Conservation (phyloP, 2,888 invertebrate species). For the Linyphia triangularis region DNA sequence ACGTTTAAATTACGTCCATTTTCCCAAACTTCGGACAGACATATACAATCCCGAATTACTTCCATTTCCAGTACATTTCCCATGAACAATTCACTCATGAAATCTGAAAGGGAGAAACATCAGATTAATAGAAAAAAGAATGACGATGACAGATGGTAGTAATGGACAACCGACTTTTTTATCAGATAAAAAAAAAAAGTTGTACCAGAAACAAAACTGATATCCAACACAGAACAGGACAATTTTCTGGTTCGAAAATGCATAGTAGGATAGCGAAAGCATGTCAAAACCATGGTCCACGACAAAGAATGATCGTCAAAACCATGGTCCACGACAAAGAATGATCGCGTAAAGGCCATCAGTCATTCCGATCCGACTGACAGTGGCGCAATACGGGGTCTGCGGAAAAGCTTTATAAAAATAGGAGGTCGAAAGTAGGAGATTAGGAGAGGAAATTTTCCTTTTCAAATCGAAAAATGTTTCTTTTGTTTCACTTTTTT, state of each 20-base stretch:
- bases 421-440: neutral
- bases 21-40: neutral
- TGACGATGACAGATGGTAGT: neutral
- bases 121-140: neutral
- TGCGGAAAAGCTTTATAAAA: neutral
- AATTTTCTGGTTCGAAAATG: conserved; percentile 11
- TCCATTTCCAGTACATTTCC: neutral
- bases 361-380: conserved; percentile 46
- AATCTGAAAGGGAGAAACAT: neutral
- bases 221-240: neutral
- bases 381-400: neutral
- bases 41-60: neutral
- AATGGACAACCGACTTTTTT: neutral
- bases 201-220: neutral
- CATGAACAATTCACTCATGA: neutral
- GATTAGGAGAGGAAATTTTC: neutral
- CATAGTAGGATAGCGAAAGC: conserved; percentile 5
- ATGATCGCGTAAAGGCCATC: conserved; percentile 48
- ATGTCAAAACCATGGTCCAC: conserved; percentile 31
- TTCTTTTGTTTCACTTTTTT: neutral
- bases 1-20: neutral
- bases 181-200: neutral
- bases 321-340: conserved; percentile 51
- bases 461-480: neutral
- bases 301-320: too few relatives aligned